Percentiles rank a stretch among this genome's conserved stretches.
phyloP scores from a whole-genome alignment of 2,797 vertebrate species.

The Trichosurus vulpecula region DNA sequence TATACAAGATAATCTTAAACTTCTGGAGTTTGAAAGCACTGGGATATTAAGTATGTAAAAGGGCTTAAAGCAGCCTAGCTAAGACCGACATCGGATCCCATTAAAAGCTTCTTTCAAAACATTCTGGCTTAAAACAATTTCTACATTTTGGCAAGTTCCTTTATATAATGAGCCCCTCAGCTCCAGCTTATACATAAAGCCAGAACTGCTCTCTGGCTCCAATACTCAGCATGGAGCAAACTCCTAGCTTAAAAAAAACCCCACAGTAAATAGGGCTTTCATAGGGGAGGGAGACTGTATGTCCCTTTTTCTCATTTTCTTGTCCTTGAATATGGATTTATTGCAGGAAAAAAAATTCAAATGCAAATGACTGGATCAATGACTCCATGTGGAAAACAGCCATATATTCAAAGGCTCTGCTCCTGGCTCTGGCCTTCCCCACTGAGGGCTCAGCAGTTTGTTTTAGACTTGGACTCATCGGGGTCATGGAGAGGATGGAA shows the following conservation, averaged over 20 bases:
- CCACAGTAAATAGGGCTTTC: background rate
- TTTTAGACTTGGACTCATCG: background rate
- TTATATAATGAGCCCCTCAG: background rate
- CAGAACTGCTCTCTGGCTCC: background rate
- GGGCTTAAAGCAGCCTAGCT: background rate
- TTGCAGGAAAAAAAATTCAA: background rate
- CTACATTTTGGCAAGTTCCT: background rate
- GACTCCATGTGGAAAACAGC: background rate
- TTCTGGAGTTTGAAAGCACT: background rate
- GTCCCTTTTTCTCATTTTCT: background rate
- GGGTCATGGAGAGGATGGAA: background rate
- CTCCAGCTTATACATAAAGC: background rate
- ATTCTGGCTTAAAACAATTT: background rate
- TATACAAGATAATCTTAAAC: background rate
- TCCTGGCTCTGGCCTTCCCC: background rate
- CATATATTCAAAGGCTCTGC: background rate
- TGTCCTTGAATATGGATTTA: background rate
- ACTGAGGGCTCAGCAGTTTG: background rate
- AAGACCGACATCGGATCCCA: background rate
- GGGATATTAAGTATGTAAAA: background rate
- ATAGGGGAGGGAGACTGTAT: background rate
- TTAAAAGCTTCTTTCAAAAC: background rate
- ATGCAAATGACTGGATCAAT: background rate
- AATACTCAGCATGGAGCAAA: background rate
- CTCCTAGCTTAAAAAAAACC: background rate